These are phyloP conservation scores for Taurulus bubalis DNA, from an alignment of 2,113 vertebrate species.

Conservation along the genomic window DNA sequence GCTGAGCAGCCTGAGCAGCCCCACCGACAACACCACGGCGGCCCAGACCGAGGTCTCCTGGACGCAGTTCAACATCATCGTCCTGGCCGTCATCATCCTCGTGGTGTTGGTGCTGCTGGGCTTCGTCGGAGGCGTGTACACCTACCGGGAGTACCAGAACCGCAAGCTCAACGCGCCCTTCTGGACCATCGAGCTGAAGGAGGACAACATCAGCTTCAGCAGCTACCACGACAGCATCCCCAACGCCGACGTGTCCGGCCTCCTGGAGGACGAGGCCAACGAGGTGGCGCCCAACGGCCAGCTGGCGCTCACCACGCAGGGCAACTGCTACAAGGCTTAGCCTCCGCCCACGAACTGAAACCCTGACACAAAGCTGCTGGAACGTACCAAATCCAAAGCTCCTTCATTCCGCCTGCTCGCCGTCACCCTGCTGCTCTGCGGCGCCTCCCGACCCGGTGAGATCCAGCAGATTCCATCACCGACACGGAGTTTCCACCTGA, in stretches of 20 bases:
- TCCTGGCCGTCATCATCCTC: conserved; percentile 95
- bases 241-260: conserved; percentile 93
- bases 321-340: conserved; percentile 90
- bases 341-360: conserved; percentile 17
- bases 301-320: conserved; percentile 90
- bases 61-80: conserved; percentile 98
- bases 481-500: conserved; percentile 11
- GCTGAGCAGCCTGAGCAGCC: conserved; percentile 83
- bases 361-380: conserved; percentile 71
- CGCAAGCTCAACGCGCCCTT: conserved; percentile 98
- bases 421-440: conserved; percentile 36
- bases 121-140: conserved; percentile 96
- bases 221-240: conserved; percentile 99
- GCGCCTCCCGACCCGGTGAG: conserved; percentile 26
- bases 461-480: conserved; percentile 34
- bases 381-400: conserved; percentile 75
- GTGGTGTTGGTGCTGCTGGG: conserved; percentile 94
- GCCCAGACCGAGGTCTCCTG: conserved; percentile 93
- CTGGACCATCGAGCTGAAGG: conserved; percentile 99
- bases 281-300: conserved; percentile 95
- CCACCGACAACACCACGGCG: conserved; percentile 90
- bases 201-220: conserved; percentile 99
- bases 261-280: conserved; percentile 93
- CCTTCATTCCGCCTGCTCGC: conserved; percentile 47
- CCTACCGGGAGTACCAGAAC: conserved; percentile 96